A percentile compares a stretch with the other conserved stretches of the same genome.
These are phyloP conservation scores for Zenarchopterus dispar DNA, from an alignment of 2,797 vertebrate genomes.

Conservation along the genomic window DNA sequence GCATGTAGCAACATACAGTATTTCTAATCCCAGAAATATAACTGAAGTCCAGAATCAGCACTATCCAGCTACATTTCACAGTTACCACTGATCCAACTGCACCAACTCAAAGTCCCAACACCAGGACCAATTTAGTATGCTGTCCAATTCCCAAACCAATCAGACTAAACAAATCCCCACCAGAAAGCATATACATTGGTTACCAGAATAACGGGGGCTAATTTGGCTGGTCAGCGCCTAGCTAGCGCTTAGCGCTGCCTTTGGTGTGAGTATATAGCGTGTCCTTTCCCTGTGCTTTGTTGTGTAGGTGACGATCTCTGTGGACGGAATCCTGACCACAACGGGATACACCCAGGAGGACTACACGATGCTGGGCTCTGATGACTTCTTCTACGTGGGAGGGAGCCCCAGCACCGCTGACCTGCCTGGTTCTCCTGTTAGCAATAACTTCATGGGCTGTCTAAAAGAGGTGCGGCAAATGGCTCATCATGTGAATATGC, in stretches of 20 bases:
- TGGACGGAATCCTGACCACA: constrained; percentile 99
- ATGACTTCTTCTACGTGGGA: constrained; percentile 99
- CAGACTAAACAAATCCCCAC: constrained; percentile 41
- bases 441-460: constrained; percentile 99
- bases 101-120: constrained; percentile 56
- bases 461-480: constrained; percentile 91
- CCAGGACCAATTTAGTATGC: constrained; percentile 49
- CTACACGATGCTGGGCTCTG: constrained; percentile 99
- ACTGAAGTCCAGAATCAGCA: constrained; percentile 35
- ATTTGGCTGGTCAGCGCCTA: constrained; percentile 81
- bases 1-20: constrained; percentile 22
- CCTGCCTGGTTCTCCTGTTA: constrained; percentile 97
- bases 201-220: constrained; percentile 75
- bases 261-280: constrained; percentile 99
- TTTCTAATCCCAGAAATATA: constrained; percentile 28
- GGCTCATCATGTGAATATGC: background rate
- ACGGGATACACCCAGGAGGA: constrained; percentile 99
- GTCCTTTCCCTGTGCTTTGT: constrained; percentile 99
- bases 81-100: constrained; percentile 55
- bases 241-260: constrained; percentile 80
- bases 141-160: constrained; percentile 64
- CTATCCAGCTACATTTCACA: constrained; percentile 50
- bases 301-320: constrained; percentile 99
- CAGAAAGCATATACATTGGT: constrained; percentile 70
- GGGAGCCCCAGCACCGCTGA: constrained; percentile 99